Conservation (phyloP, 2,113 vertebrate species). For the Pelecanus crispus region DNA sequence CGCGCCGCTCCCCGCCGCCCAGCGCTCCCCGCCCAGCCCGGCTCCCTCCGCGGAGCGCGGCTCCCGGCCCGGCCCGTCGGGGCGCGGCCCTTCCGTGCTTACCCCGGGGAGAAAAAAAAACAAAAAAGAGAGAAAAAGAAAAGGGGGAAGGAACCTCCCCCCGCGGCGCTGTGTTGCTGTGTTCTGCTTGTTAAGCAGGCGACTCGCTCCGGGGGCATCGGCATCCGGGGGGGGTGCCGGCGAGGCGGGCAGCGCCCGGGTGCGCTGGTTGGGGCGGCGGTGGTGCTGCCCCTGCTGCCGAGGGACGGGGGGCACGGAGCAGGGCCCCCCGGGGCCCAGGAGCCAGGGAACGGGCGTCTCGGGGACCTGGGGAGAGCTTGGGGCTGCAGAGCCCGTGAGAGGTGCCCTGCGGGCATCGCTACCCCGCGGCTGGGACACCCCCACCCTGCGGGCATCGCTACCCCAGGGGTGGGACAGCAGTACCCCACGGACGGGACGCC, state of each 20-base stretch:
- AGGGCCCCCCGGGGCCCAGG: background rate
- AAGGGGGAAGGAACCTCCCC: too few species aligned
- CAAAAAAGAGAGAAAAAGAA: background rate
- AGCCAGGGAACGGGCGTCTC: rapidly evolving
- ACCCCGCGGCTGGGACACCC: background rate
- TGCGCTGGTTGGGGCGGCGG: background rate
- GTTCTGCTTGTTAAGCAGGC: background rate
- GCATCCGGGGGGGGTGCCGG: background rate
- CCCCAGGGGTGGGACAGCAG: background rate
- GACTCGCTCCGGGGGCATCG: too few species aligned
- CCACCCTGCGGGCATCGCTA: too few species aligned
- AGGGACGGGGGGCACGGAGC: rapidly evolving
- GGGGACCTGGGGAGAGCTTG: background rate
- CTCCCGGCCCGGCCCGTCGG: background rate
- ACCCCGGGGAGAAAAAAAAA: background rate
- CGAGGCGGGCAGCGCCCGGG: background rate
- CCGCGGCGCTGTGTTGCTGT: background rate
- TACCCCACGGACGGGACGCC: background rate
- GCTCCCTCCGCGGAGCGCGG: too few species aligned
- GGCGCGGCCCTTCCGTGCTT: background rate
- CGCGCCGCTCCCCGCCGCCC: too few species aligned
- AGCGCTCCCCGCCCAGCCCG: too few species aligned
- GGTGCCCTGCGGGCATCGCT: too few species aligned
- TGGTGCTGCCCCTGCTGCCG: background rate
- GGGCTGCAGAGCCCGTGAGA: background rate